A percentile compares a stretch with the other conserved stretches of the same genome.
These are phyloP conservation scores for Chironomus tentans DNA, from an alignment of 2,888 invertebrate species.

Conservation along the genomic window DNA sequence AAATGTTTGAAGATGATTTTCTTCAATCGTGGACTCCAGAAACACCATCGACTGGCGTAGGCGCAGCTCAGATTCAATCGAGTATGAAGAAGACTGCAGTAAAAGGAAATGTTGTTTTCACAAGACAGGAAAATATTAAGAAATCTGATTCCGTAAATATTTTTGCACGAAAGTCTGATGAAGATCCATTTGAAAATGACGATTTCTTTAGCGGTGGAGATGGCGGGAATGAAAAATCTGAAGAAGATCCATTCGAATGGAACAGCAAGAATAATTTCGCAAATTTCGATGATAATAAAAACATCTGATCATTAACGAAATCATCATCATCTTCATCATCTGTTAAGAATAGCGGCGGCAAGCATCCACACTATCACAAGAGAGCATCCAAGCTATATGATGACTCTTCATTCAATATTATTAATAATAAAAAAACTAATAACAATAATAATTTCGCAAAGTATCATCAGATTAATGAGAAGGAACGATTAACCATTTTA, in stretches of 20 bases:
- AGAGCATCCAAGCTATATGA: background rate
- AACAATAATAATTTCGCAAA: background rate
- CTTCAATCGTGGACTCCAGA: constrained; percentile 41
- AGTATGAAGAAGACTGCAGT: constrained; percentile 29
- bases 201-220: constrained; percentile 56
- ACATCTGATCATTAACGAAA: constrained; percentile 23
- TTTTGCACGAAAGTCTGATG: constrained; percentile 70
- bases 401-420: background rate
- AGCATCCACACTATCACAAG: background rate
- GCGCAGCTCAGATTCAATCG: constrained; percentile 25
- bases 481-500: background rate
- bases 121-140: constrained; percentile 57
- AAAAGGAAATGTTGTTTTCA: constrained; percentile 30
- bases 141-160: constrained; percentile 88
- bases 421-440: background rate
- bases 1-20: constrained; percentile 50
- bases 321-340: background rate
- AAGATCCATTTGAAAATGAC: constrained; percentile 80
- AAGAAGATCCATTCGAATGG: constrained; percentile 36
- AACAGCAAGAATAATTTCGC: constrained; percentile 40
- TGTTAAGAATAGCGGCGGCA: background rate
- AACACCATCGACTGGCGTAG: constrained; percentile 28
- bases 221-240: constrained; percentile 1
- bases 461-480: background rate
- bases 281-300: constrained; percentile 39